Percentiles rank a stretch among this genome's conserved stretches.
Conservation (phyloP, 2,888 invertebrate genomes). For the Spodoptera exigua region DNA sequence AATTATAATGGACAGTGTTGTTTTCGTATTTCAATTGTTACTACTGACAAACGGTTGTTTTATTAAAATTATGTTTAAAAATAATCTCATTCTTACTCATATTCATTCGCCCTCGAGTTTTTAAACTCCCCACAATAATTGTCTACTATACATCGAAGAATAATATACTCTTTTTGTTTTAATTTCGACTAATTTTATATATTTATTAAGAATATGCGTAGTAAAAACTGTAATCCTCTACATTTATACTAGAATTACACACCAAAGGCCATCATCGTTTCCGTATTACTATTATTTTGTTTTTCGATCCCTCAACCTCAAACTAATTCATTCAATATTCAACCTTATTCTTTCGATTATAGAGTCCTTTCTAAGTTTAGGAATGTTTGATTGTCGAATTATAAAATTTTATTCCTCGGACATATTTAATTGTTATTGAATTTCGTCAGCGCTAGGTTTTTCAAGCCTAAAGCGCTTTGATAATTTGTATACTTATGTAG, state of each 20-base stretch:
- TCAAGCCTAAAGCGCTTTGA: conserved; percentile 24
- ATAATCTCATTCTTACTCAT: conserved; percentile 40
- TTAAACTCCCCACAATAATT: conserved; percentile 48
- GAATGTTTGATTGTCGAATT: conserved; percentile 55
- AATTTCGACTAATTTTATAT: conserved; percentile 54
- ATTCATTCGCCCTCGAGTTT: conserved; percentile 38
- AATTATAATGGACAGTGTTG: no score
- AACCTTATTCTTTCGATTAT: conserved; percentile 28
- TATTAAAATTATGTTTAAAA: conserved; percentile 42
- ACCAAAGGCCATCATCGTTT: conserved; percentile 59
- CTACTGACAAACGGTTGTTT: no score
- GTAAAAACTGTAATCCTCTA: conserved; percentile 54
- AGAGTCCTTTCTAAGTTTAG: conserved; percentile 36
- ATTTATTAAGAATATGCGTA: conserved; percentile 44
- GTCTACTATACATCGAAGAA: conserved; percentile 58
- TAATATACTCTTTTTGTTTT: conserved; percentile 58
- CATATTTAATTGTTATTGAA: conserved; percentile 22
- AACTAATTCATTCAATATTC: conserved; percentile 37
- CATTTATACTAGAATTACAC: conserved; percentile 52
- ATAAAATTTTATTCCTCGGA: conserved; percentile 30
- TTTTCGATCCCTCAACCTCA: conserved; percentile 31
- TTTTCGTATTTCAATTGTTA: no score
- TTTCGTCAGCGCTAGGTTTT: conserved; percentile 30
- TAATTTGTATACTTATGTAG: conserved; percentile 13
- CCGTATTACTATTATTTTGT: conserved; percentile 29